Base-by-base conservation (phyloP, 2,888 invertebrate species). In the Dryococelus australis region DNA sequence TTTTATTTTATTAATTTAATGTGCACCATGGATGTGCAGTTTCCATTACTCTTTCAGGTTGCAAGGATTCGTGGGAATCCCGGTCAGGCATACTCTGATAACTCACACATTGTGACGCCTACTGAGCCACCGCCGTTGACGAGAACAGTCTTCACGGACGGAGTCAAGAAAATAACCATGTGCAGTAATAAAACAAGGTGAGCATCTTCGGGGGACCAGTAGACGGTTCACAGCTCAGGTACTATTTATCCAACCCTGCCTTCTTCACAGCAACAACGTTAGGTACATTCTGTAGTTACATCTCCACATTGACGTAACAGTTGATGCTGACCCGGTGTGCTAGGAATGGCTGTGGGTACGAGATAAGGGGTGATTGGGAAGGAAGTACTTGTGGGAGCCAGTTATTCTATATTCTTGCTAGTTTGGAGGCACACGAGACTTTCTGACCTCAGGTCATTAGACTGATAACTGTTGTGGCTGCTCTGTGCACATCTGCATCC, bases 181-280 rank as follows among this genome's bases (percentile, higher is more conserved):
- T 89, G 88, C 87, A 90, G 90, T 86, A 89, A 89, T 78, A 91
- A 91, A 88, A 91, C 91, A 80, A 91, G 92, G 91, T 91, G 16
- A 51, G 79, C 53, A 26, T 1, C 35, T 3, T 4, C 35, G 35
- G 35, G 35, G 35, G 35, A 35, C 35, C 35, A 4, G 78, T 65
- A 20, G 78, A 35, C 2, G 35, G 35, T 35, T 35, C 35, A 35
- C 35, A 35, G 35, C 35, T 35, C 35, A 35, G 35, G 35, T 35
- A 35, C 35, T 35, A 3, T 35, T 35, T 35, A 35, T 65, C 78
- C 20, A 65, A 65, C 78, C 5, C 78, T 65, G 78, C 78, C 20
- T 65, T 35, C 35, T 35, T 35, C 35, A 35, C 35, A 35, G 4
- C 35, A 35, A 3, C 35, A 35, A 35, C 4, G 35, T 35, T 35